Evolutionary conservation across 1,140 invertebrate species (phyloP), one percentile per base, ranked within the genome.

Genomic region (Saxidomus purpurata): DNA sequence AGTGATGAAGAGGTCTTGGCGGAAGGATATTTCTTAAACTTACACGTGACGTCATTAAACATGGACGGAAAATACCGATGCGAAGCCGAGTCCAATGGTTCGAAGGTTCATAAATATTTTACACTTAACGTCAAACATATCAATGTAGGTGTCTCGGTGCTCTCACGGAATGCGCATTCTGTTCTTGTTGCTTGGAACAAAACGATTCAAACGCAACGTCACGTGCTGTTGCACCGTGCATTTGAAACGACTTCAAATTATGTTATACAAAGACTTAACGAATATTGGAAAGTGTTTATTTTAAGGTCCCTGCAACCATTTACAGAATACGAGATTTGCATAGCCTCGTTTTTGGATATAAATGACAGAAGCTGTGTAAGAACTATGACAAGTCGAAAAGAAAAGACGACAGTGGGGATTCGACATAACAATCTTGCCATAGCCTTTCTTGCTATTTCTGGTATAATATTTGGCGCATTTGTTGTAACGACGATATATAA

Each of bases 311-410:
- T 81, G 19, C 13, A 34, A 38, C 79, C 79, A 59, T 61, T 31
- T 4, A 81, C 79, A 25, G 52, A 81, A 81, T 81, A 81, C 40
- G 79, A 81, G 34, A 63, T 81, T n/a, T 81, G 79, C 34, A 81
- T 81, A 59, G 79, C 79, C 40, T 59, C 79, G 47, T 81, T 52
- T 43, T 28, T 25, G 8, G 79, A 81, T 47, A 52, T 31, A 17
- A 59, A 36, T 38, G 79, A 81, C 28, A 81, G 61, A 63, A 61
- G 6, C 1, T 81, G 79, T 61, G 25, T 81, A 0, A 34, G 79
- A 34, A 40, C 52, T 3, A 61, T 28, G 47, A 81, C 79, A 19
- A 4, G 25, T 25, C n/a, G 17, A 22, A 9, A 9, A 36, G 25
- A 36, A 25, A n/a, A 0, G 9, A 0, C 3, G n/a, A 6, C 52